These are phyloP conservation scores for Turritopsis rubra DNA, from an alignment of 30 jellyfish, hydroid and myxozoan species.

Conservation along the genomic window DNA sequence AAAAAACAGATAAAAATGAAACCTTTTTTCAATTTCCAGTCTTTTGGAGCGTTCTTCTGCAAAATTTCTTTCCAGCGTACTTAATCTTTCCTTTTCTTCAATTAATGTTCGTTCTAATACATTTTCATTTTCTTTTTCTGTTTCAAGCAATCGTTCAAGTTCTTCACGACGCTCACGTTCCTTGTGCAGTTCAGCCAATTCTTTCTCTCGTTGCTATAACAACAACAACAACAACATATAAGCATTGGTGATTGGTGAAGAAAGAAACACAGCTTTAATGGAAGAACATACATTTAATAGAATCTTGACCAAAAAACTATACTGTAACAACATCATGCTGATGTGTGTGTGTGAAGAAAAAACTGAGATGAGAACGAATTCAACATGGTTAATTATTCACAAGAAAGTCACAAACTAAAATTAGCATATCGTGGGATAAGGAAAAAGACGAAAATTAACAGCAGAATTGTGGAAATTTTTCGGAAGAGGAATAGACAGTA, in stretches of 20 bases:
- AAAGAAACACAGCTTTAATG: background rate
- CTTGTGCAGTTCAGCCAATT: slow-evolving; percentile 69
- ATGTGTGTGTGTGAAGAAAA: background rate
- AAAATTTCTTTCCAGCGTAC: slow-evolving; percentile 56
- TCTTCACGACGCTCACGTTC: slow-evolving; percentile 80
- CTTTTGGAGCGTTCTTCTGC: slow-evolving; percentile 75
- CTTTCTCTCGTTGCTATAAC: slow-evolving; percentile 84
- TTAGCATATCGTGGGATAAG: too few relatives aligned
- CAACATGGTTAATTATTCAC: background rate
- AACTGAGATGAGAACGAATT: background rate
- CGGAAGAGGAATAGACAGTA: background rate
- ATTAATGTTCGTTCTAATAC: slow-evolving; percentile 62
- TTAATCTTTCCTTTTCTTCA: slow-evolving; percentile 72
- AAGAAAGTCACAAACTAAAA: too few relatives aligned
- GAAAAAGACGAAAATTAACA: too few relatives aligned
- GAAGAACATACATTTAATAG: slow-evolving; percentile 6
- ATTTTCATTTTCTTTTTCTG: slow-evolving; percentile 68
- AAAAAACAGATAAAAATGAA: slow-evolving; percentile 7
- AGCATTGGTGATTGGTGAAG: background rate
- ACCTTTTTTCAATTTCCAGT: slow-evolving; percentile 62
- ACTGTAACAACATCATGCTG: background rate
- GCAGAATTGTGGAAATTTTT: too few relatives aligned
- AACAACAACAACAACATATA: background rate
- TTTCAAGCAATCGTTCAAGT: slow-evolving; percentile 55
- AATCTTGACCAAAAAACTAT: background rate